These are phyloP conservation scores for Empidonax alnorum DNA, from an alignment of 2,113 vertebrate genomes.

Conservation along the genomic window DNA sequence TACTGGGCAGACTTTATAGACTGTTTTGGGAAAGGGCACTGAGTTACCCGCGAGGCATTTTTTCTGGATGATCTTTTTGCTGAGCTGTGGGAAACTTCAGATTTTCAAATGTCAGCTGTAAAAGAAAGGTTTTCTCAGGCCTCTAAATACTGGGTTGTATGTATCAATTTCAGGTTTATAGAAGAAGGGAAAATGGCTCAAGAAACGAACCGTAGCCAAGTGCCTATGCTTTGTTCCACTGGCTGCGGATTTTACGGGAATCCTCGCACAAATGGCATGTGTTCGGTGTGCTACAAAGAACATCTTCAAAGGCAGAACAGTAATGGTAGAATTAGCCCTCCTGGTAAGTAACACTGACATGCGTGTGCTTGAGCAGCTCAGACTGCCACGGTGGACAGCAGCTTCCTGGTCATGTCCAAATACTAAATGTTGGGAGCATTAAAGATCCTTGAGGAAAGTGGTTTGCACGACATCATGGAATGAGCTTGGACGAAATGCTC, in stretches of 20 bases:
- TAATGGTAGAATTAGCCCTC: constrained; percentile 83
- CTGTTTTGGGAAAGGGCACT: neutral
- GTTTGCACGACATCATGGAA: neutral
- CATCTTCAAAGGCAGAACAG: constrained; percentile 88
- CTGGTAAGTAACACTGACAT: constrained; percentile 75
- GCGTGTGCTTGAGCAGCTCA: accelerated
- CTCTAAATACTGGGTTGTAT: neutral
- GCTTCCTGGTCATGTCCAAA: neutral
- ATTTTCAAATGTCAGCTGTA: neutral
- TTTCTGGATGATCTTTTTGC: neutral
- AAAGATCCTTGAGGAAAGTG: neutral
- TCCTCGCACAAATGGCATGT: constrained; percentile 89
- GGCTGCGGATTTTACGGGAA: constrained; percentile 92
- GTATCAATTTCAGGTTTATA: constrained; percentile 71
- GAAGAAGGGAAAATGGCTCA: constrained; percentile 86
- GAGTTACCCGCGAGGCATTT: neutral
- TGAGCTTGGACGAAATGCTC: neutral
- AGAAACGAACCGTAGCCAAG: constrained; percentile 90
- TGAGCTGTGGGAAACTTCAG: neutral
- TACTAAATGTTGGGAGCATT: neutral
- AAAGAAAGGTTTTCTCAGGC: neutral
- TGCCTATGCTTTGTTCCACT: constrained; percentile 87
- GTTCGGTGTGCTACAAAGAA: constrained; percentile 91
- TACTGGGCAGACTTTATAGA: neutral
- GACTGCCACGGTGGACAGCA: neutral